Percentiles rank a stretch among this genome's conserved stretches.
phyloP scores from a whole-genome alignment of 1,140 invertebrate genomes.

The Ceratina japonica region DNA sequence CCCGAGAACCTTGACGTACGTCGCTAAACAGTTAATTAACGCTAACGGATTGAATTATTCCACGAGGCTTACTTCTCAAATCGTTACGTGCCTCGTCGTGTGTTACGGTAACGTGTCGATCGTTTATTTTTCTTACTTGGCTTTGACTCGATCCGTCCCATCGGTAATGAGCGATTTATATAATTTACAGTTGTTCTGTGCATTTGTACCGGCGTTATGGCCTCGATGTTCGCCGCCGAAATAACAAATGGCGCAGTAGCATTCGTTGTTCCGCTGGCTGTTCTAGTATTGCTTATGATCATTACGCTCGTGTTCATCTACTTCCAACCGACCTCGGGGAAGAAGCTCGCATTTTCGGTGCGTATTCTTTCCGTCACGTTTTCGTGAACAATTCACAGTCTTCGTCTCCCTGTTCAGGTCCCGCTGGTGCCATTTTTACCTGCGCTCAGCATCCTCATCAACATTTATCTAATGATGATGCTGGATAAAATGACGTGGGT shows the following conservation, averaged over 20 bases:
- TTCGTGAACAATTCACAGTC: background rate
- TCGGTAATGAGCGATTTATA: too few relatives aligned
- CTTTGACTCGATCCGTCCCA: background rate
- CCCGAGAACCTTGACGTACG: slow-evolving; percentile 62
- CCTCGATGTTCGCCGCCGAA: slow-evolving; percentile 75
- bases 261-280: slow-evolving; percentile 69
- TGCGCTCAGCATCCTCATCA: slow-evolving; percentile 83
- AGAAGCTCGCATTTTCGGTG: slow-evolving; percentile 72
- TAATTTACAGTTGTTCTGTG: slow-evolving; percentile 78
- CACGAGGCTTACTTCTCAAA: slow-evolving; percentile 76
- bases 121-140: background rate
- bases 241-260: slow-evolving; percentile 72
- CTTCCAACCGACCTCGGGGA: slow-evolving; percentile 81
- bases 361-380: background rate
- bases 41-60: slow-evolving; percentile 75
- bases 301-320: slow-evolving; percentile 81
- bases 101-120: slow-evolving; percentile 77
- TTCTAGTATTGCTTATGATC: slow-evolving; percentile 75
- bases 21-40: slow-evolving; percentile 78
- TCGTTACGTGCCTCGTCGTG: slow-evolving; percentile 80
- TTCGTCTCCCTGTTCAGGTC: slow-evolving; percentile 76
- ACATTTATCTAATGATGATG: slow-evolving; percentile 86
- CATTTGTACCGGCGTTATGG: slow-evolving; percentile 76
- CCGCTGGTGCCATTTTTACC: slow-evolving; percentile 86
- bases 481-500: slow-evolving; percentile 84